Conservation (phyloP, 2,797 vertebrate genomes). For the Chrysocyon brachyurus region DNA sequence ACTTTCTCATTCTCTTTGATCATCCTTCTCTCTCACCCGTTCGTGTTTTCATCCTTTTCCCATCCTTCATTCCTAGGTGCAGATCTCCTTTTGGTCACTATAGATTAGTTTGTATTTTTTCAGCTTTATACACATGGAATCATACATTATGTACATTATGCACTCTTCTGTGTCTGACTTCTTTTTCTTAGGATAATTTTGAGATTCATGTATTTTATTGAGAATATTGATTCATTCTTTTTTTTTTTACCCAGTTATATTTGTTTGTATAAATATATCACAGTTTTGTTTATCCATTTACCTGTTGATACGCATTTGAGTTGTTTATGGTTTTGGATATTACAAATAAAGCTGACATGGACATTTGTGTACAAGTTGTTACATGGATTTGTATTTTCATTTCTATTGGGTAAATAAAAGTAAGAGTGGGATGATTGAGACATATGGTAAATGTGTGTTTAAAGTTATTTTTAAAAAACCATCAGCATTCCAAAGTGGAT, state of each 20-base stretch:
- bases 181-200: conserved; percentile 15
- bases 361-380: not conserved
- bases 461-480: not conserved
- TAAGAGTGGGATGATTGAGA: not conserved
- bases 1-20: not conserved
- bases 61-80: not conserved
- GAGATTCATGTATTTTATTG: conserved; percentile 1
- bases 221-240: not conserved
- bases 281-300: not conserved
- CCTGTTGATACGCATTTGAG: not conserved
- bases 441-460: not conserved
- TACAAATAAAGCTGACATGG: conserved; percentile 26
- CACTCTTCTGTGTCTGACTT: conserved; percentile 9
- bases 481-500: not conserved
- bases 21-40: not conserved
- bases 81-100: conserved; percentile 1
- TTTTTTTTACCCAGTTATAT: conserved; percentile 10
- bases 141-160: not conserved
- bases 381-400: not conserved
- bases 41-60: not conserved
- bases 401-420: not conserved
- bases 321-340: not conserved
- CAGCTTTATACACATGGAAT: not conserved
- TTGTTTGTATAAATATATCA: not conserved
- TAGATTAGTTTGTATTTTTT: conserved; percentile 14